Conservation (phyloP, 2,113 vertebrate genomes). For the Diadophis punctatus region DNA sequence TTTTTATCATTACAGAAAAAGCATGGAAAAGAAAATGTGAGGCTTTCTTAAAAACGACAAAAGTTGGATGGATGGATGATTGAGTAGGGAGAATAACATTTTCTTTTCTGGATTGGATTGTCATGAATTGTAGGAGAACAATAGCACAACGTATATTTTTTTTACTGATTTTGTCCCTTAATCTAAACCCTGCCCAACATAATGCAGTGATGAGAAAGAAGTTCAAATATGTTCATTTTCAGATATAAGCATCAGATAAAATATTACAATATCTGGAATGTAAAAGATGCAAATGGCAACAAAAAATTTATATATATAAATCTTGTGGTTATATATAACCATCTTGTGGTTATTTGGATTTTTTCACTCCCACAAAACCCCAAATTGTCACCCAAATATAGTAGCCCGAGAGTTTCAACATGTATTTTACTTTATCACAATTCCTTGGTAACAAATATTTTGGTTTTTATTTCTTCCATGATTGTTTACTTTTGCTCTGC, state of each 20-base stretch:
- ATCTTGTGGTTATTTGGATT: not conserved
- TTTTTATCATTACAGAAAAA: not conserved
- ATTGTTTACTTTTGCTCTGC: not conserved
- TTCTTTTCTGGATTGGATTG: not conserved
- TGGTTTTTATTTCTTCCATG: not conserved
- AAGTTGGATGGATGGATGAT: not conserved
- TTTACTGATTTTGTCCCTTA: not conserved
- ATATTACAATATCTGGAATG: not conserved
- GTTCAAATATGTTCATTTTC: not conserved
- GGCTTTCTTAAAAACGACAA: not conserved
- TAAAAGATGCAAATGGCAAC: not conserved
- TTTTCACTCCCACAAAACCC: not conserved
- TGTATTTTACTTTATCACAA: not conserved
- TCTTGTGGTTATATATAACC: too few relatives aligned
- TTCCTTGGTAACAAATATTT: not conserved
- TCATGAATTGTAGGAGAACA: not conserved
- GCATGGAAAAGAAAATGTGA: not conserved
- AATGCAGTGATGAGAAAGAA: not conserved
- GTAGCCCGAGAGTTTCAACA: not conserved
- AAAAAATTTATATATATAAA: not conserved
- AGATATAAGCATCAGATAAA: not conserved
- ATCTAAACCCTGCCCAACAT: not conserved
- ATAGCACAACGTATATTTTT: not conserved
- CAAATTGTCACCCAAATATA: not conserved
- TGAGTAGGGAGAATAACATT: not conserved